Evolutionary conservation across 2,797 vertebrate genomes (phyloP), one percentile per base, ranked within the genome.

Genomic region (Cossypha polioptera): DNA sequence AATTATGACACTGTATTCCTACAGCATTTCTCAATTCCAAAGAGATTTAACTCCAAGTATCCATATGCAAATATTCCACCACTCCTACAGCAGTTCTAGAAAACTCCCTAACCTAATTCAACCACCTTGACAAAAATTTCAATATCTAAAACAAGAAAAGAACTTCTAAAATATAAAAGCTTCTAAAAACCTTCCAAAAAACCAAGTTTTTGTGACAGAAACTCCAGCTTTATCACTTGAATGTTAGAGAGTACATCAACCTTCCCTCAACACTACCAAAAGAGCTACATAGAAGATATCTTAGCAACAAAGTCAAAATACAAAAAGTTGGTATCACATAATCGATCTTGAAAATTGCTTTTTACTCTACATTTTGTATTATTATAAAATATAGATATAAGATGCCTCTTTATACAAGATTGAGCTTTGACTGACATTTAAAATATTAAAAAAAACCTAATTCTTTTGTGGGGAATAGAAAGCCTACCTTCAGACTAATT

Each of bases 401-500:
- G 8, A 55, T 54, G 14, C 10, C n/a, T 57, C 40, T 63, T 69
- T 18, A 73, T 20, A 63, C 7, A 74, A 88, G 78, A 40, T 5
- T 50, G 42, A 76, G 57, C 59, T 86, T 59, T 59, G 63, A 77
- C 11, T 88, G 68, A 81, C 57, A 68, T 77, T 91, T 59, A 82
- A 9, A 21, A 42, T 17, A 42, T 17, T 33, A 61, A n/a, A 26
- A 11, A 5, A 1, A 0, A 0, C 16, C 50, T 66, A 43, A 65
- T 66, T 92, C n/a, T 83, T 90, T 74, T 57, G 48, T 45, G n/a
- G 11, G 51, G n/a, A 74, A 78, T 45, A 86, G 59, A 88, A 86
- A 81, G 42, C 22, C 50, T 40, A 78, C 12, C 28, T 92, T 90
- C 40, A 82, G 45, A 86, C 48, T 87, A 92, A 80, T 84, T 78